Conservation (phyloP, 2,888 invertebrate species). For the Drosophila silvestris region DNA sequence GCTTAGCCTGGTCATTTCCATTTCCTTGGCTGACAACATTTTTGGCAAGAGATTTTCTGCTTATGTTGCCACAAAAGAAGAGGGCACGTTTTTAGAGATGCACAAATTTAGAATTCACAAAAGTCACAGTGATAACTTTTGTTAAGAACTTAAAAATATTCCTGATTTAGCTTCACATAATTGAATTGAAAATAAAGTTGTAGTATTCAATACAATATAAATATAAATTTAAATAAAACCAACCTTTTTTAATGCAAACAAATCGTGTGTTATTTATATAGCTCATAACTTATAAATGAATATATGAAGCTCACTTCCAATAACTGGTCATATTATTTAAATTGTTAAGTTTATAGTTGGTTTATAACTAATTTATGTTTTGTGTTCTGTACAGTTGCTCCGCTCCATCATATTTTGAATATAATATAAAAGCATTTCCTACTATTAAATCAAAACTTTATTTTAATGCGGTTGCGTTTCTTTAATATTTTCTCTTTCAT, state of each 20-base stretch:
- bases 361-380: neutral
- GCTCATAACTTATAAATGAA: neutral
- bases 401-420: neutral
- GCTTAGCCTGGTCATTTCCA: slow-evolving; percentile 69
- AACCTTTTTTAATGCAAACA: neutral
- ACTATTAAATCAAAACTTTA: neutral
- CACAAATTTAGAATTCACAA: slow-evolving; percentile 16
- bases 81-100: slow-evolving; percentile 42
- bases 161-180: too few relatives aligned
- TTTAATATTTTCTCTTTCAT: neutral
- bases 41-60: slow-evolving; percentile 83
- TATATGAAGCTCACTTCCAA: neutral
- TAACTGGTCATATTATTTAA: neutral
- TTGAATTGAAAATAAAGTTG: neutral
- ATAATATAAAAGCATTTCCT: neutral
- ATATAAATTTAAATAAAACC: neutral
- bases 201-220: neutral
- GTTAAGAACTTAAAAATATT: neutral
- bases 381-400: neutral
- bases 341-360: neutral
- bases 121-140: slow-evolving; percentile 10
- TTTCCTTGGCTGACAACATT: slow-evolving; percentile 77
- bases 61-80: slow-evolving; percentile 78
- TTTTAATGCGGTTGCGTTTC: neutral
- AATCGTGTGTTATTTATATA: neutral